Evolutionary conservation across 2,888 invertebrate species (phyloP), one percentile per base, ranked within the genome.

Genomic region (Nebria brevicollis): DNA sequence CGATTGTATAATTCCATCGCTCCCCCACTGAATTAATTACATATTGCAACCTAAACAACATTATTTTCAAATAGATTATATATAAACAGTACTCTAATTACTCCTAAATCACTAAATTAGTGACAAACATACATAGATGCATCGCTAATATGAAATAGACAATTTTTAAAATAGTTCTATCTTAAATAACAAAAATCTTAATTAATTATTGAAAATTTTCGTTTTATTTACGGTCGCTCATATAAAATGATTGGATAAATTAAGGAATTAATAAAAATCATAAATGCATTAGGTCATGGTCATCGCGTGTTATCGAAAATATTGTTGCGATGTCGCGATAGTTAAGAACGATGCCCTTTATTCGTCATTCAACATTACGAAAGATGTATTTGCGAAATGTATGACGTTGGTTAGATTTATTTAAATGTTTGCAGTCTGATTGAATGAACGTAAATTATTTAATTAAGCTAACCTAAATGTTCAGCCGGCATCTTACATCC

Each of bases 401-500:
- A 73, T 77, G 72, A 73, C 77, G 72, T 73, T 43, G 8, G 1
- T n/a, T 34, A 15, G 25, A 68, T 73, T 78, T 73, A 65, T 74
- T 78, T 78, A 66, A 78, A 78, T 74, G 41, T 25, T 72, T 43
- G 74, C 72, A 13, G 65, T 66, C 66, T 20, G 64, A 74, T 42
- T 10, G 73, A 11, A 2, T 66, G 42, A 66, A 78, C 42, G 43
- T 65, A 74, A 43, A 73, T n/a, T n/a, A 7, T 54, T 54, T 54
- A 54, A 54, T 54, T 54, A 54, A 13, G 7, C 54, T 8, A 54
- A 80, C 70, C 80, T 80, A 75, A 75, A 80, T 80, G 80, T 80
- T 80, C 4, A 70, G 20, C 72, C 75, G 75, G 75, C 72, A 65
- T 75, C 54, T 80, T 75, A n/a, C 66, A 64, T 82, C 83, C 68